These are phyloP conservation scores for Vireo altiloquus DNA, from an alignment of 2,113 vertebrate genomes.

Conservation along the genomic window DNA sequence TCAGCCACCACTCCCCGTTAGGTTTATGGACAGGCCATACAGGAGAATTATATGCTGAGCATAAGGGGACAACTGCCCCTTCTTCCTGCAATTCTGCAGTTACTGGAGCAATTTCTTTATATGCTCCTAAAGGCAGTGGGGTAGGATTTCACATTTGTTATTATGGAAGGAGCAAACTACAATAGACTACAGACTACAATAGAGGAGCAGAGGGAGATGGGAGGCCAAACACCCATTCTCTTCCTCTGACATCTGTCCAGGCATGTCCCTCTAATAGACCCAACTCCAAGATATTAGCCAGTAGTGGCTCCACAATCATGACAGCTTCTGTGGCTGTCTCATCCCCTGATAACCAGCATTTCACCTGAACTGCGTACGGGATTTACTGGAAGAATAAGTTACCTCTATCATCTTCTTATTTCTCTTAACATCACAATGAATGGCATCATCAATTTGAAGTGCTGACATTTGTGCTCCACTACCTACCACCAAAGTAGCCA, in stretches of 20 bases:
- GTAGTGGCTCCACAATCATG: neutral
- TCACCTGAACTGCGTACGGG: neutral
- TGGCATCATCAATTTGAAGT: neutral
- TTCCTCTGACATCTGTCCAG: neutral
- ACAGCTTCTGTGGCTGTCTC: neutral
- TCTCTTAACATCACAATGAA: neutral
- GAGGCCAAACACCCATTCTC: neutral
- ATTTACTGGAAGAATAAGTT: neutral
- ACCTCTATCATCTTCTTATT: neutral
- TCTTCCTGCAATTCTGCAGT: neutral
- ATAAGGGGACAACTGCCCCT: neutral
- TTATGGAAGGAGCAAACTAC: neutral
- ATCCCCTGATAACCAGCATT: neutral
- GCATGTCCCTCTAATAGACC: neutral
- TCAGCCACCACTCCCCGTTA: no score
- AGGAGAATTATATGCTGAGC: neutral
- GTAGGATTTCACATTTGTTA: neutral
- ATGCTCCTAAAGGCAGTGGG: rapidly evolving
- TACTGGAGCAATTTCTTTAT: neutral
- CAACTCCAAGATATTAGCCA: neutral
- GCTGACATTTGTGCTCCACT: neutral
- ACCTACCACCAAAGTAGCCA: neutral
- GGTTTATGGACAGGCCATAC: neutral
- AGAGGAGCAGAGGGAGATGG: neutral
- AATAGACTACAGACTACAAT: neutral